phyloP scores from a whole-genome alignment of 2,113 vertebrate genomes.

The Hydrochoerus hydrochaeris region DNA sequence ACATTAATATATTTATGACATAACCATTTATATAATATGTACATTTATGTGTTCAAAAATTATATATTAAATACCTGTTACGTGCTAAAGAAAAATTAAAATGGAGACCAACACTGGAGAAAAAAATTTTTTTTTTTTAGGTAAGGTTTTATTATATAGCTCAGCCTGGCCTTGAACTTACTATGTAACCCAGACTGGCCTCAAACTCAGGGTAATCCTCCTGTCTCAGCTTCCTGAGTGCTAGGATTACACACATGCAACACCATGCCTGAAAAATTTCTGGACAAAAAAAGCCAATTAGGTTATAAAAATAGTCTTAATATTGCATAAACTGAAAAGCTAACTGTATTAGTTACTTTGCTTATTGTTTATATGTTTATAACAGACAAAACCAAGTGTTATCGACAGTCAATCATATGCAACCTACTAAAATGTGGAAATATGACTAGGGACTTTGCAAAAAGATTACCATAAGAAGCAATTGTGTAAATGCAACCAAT shows the following conservation, averaged over 20 bases:
- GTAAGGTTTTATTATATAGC: not conserved
- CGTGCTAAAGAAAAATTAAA: not conserved
- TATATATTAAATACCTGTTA: not conserved
- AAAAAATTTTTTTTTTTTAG: not conserved
- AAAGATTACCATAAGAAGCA: not conserved
- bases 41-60: not conserved
- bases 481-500: not conserved
- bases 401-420: not conserved
- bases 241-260: not conserved
- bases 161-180: not conserved
- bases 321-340: not conserved
- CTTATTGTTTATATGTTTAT: not conserved
- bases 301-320: not conserved
- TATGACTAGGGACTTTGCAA: not conserved
- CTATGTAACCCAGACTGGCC: not conserved
- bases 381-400: not conserved
- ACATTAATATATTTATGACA: not conserved
- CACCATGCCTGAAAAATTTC: not conserved
- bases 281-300: not conserved
- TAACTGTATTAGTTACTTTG: not conserved
- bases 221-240: not conserved
- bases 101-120: not conserved
- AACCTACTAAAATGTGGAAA: not conserved
- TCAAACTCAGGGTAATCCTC: not conserved
- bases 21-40: not conserved